Percentiles rank a stretch among this genome's conserved stretches.
Evolutionary conservation across 2,888 invertebrate species (phyloP).

Genomic region (Athalia circularis): DNA sequence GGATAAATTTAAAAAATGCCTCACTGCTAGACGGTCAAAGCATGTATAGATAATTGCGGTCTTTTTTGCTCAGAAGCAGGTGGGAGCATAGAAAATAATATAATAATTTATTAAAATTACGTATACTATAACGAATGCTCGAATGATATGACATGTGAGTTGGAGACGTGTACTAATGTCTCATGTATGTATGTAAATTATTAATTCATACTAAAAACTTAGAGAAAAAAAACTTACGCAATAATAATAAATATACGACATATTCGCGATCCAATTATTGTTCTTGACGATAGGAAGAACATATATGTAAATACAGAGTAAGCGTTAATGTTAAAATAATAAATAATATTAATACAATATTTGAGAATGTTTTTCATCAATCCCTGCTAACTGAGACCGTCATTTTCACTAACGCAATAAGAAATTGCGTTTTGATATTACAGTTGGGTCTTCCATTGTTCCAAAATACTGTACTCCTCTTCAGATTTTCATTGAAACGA

Average conservation of each 20-base stretch:
- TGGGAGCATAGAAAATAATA: slow-evolving; percentile 51
- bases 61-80: slow-evolving; percentile 42
- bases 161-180: neutral
- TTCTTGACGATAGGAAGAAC: slow-evolving; percentile 48
- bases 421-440: too few relatives aligned
- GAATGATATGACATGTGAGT: slow-evolving; percentile 49
- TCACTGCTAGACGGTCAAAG: neutral
- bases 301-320: slow-evolving; percentile 68
- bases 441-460: too few relatives aligned
- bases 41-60: slow-evolving; percentile 7
- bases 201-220: slow-evolving; percentile 61
- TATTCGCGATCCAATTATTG: slow-evolving; percentile 44
- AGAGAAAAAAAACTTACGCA: slow-evolving; percentile 50
- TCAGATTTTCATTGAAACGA: too few relatives aligned
- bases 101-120: slow-evolving; percentile 46
- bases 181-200: slow-evolving; percentile 67
- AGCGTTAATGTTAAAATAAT: slow-evolving; percentile 65
- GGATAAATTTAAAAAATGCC: too few relatives aligned
- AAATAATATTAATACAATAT: slow-evolving; percentile 58
- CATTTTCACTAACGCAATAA: too few relatives aligned
- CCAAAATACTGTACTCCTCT: too few relatives aligned
- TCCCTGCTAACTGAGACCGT: too few relatives aligned
- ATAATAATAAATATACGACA: slow-evolving; percentile 48
- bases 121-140: slow-evolving; percentile 48
- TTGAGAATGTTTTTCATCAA: too few relatives aligned